A percentile compares a stretch with the other conserved stretches of the same genome.
These are phyloP conservation scores for Coptotermes formosanus DNA, from an alignment of 1,140 invertebrate species.

Conservation along the genomic window DNA sequence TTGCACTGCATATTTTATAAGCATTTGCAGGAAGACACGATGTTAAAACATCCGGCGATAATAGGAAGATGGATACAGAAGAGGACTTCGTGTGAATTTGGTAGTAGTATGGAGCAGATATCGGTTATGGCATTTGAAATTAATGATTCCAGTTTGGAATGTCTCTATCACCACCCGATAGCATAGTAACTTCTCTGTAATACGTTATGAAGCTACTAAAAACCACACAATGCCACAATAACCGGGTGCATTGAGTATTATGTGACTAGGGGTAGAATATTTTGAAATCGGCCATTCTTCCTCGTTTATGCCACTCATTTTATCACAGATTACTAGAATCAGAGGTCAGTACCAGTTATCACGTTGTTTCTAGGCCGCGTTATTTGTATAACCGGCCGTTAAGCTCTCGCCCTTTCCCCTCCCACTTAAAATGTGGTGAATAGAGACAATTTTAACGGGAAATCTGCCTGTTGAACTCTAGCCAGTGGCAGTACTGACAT, in stretches of 20 bases:
- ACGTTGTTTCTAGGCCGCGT: background rate
- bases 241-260: background rate
- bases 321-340: background rate
- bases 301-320: background rate
- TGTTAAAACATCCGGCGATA: background rate
- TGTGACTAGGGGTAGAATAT: background rate
- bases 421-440: background rate
- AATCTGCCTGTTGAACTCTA: background rate
- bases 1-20: background rate
- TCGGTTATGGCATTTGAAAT: background rate
- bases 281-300: slow-evolving; percentile 1
- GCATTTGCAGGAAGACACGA: background rate
- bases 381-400: slow-evolving; percentile 12
- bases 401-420: background rate
- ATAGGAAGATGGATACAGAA: background rate
- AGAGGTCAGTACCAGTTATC: slow-evolving; percentile 1
- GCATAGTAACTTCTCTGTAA: background rate
- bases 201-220: background rate
- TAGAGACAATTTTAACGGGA: slow-evolving; percentile 10
- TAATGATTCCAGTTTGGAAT: background rate
- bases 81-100: background rate
- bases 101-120: background rate
- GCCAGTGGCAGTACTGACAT: background rate
- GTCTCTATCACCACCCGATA: background rate
- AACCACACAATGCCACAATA: slow-evolving; percentile 1